Evolutionary conservation across 2,113 vertebrate genomes (phyloP).

Genomic region (Saccopteryx leptura): DNA sequence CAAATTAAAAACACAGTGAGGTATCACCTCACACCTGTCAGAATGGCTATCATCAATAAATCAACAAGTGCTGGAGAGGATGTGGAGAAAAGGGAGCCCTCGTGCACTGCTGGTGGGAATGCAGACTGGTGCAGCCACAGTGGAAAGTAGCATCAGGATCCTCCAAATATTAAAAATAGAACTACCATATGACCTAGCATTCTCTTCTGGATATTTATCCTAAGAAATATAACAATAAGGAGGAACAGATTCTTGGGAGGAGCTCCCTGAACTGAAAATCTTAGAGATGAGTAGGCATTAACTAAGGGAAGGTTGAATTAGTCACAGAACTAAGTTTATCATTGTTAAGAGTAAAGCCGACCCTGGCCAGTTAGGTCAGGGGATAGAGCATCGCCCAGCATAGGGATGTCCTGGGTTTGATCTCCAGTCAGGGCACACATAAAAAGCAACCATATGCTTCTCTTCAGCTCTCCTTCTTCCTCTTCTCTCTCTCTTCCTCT

Average conservation of each 20-base stretch:
- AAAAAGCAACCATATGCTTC: too few species aligned
- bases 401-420: too few species aligned
- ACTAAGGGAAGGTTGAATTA: conserved; percentile 15
- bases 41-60: not conserved
- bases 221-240: not conserved
- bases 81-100: not conserved
- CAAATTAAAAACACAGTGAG: not conserved
- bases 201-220: not conserved
- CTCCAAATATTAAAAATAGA: not conserved
- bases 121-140: not conserved
- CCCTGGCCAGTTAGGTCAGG: too few species aligned
- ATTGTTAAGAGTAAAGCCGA: not conserved
- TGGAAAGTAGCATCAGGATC: not conserved
- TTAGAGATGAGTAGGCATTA: conserved; percentile 50
- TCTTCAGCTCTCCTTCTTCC: too few species aligned
- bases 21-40: not conserved
- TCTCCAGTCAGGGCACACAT: too few species aligned
- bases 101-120: not conserved
- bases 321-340: conserved; percentile 29
- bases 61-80: not conserved
- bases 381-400: too few species aligned
- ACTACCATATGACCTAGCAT: not conserved
- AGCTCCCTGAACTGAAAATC: conserved; percentile 22
- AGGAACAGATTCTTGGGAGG: not conserved
- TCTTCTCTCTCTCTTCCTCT: too few species aligned